A percentile compares a stretch with the other conserved stretches of the same genome.
phyloP scores from a whole-genome alignment of 2,113 vertebrate species.

The Catharus minimus region DNA sequence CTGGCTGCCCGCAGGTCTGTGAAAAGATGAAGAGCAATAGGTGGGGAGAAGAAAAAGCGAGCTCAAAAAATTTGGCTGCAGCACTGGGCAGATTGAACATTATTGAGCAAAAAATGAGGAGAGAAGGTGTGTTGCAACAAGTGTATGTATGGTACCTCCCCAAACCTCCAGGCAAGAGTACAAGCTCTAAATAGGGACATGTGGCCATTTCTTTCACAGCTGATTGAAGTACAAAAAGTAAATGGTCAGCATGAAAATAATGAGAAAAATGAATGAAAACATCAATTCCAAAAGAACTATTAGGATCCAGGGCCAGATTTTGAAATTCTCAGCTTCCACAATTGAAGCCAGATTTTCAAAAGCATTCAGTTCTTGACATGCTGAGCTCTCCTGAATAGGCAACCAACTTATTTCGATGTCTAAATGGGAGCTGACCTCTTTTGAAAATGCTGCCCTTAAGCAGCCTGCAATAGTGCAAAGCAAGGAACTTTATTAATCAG shows the following conservation, averaged over 20 bases:
- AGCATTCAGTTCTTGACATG: slow-evolving; percentile 58
- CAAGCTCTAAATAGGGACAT: slow-evolving; percentile 40
- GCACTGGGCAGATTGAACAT: not conserved
- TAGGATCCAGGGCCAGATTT: slow-evolving; percentile 55
- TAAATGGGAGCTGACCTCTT: slow-evolving; percentile 63
- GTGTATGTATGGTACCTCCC: slow-evolving; percentile 25
- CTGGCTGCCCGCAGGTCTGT: not conserved
- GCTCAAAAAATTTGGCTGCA: not conserved
- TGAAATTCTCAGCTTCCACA: slow-evolving; percentile 63
- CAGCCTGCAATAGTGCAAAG: slow-evolving; percentile 39
- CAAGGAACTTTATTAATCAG: slow-evolving; percentile 37
- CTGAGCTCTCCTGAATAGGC: slow-evolving; percentile 63
- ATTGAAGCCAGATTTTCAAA: slow-evolving; percentile 65
- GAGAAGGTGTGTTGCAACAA: slow-evolving; percentile 48
- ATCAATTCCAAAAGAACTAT: slow-evolving; percentile 51
- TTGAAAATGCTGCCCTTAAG: slow-evolving; percentile 58
- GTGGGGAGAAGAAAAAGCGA: not conserved
- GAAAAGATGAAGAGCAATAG: not conserved
- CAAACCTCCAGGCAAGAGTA: slow-evolving; percentile 39
- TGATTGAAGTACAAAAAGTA: slow-evolving; percentile 61
- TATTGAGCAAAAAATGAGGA: not conserved
- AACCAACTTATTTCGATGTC: slow-evolving; percentile 52
- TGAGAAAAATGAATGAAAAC: slow-evolving; percentile 59
- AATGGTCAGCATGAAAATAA: slow-evolving; percentile 61
- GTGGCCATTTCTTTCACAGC: slow-evolving; percentile 59